Evolutionary conservation across 2,797 vertebrate species (phyloP).

Genomic region (Geotrypetes seraphini): DNA sequence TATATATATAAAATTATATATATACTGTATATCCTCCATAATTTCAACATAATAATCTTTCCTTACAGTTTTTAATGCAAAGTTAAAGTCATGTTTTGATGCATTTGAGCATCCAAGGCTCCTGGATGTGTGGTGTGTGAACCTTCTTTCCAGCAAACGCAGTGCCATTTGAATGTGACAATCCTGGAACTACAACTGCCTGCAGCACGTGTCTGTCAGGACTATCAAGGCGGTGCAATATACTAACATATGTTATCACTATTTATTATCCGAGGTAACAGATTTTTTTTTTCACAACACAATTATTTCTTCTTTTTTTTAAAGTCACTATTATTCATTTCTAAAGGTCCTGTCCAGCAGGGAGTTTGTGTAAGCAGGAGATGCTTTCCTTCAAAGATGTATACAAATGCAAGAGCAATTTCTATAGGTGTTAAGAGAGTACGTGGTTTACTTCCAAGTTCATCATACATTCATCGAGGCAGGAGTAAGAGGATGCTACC

Average conservation of each 20-base stretch:
- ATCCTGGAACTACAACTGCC: slow-evolving; percentile 24
- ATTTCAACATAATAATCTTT: not conserved
- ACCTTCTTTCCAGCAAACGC: slow-evolving; percentile 9
- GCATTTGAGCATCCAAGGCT: slow-evolving; percentile 13
- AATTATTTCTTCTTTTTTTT: too few species aligned
- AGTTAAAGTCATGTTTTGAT: slow-evolving; percentile 23
- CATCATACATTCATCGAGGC: slow-evolving; percentile 46
- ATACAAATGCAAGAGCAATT: slow-evolving; percentile 39
- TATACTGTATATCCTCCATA: slow-evolving; percentile 3
- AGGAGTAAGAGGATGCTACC: slow-evolving; percentile 22
- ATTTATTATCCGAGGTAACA: slow-evolving; percentile 47
- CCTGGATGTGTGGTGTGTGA: slow-evolving; percentile 19
- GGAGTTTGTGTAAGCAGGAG: slow-evolving; percentile 41
- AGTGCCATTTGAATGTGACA: slow-evolving; percentile 5
- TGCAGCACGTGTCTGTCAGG: slow-evolving; percentile 15
- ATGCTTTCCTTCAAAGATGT: slow-evolving; percentile 36
- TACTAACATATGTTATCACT: slow-evolving; percentile 20
- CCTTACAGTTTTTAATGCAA: slow-evolving; percentile 9
- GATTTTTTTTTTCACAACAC: slow-evolving; percentile 39
- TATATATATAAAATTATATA: slow-evolving; percentile 13
- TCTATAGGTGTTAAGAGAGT: slow-evolving; percentile 32
- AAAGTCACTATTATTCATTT: slow-evolving; percentile 40
- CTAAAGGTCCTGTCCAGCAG: slow-evolving; percentile 52
- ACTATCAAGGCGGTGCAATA: slow-evolving; percentile 31
- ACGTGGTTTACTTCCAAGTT: slow-evolving; percentile 25